These are phyloP conservation scores for Erythrolamprus reginae DNA, from an alignment of 2,113 vertebrate genomes.

Conservation along the genomic window DNA sequence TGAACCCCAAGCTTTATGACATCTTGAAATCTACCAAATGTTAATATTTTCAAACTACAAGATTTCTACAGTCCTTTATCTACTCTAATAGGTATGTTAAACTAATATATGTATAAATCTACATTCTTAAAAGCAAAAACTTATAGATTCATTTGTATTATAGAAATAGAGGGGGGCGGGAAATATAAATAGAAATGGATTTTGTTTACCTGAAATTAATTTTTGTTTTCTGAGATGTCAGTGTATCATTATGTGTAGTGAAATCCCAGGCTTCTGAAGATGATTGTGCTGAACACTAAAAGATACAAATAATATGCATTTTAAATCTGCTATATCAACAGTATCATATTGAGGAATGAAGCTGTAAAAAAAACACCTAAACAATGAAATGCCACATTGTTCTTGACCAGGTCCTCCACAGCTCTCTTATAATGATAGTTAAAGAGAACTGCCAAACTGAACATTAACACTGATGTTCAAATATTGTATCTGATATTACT, in stretches of 20 bases:
- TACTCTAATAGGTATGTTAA: background rate
- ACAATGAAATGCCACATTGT: background rate
- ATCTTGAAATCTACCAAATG: background rate
- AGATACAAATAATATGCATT: conserved; percentile 51
- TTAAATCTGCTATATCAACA: background rate
- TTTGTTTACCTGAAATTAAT: conserved; percentile 64
- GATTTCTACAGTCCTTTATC: background rate
- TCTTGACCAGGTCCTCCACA: background rate
- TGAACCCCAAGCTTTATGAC: background rate
- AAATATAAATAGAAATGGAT: background rate
- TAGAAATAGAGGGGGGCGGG: background rate
- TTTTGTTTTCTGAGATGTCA: conserved; percentile 40
- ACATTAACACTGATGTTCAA: background rate
- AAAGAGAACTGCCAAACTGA: background rate
- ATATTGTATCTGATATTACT: background rate
- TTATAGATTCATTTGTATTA: background rate
- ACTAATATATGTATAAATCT: background rate
- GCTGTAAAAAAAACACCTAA: background rate
- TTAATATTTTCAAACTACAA: background rate
- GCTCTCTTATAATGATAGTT: background rate
- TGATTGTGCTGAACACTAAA: conserved; percentile 60
- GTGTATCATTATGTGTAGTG: conserved; percentile 51
- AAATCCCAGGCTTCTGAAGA: conserved; percentile 60
- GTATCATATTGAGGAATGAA: background rate
- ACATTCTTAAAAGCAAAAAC: background rate